Conservation (phyloP, 2,888 invertebrate genomes). For the Metellina segmentata region DNA sequence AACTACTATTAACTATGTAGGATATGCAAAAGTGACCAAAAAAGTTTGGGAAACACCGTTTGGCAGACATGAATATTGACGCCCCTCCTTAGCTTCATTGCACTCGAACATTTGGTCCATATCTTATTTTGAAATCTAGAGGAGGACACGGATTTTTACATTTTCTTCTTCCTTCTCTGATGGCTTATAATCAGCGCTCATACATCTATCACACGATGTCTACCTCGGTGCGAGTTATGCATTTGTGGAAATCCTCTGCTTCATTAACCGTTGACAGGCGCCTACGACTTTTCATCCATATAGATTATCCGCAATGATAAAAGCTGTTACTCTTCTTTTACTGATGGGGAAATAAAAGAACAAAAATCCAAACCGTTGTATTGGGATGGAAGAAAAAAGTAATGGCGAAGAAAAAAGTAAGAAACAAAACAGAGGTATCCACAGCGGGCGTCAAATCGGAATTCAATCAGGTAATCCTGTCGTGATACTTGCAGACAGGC, state of each 20-base stretch:
- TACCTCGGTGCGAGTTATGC: conserved; percentile 51
- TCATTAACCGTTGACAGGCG: conserved; percentile 72
- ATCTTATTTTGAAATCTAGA: too few relatives aligned
- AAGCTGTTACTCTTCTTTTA: conserved; percentile 59
- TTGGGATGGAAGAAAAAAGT: conserved; percentile 34
- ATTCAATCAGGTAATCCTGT: conserved; percentile 73
- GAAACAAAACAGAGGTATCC: conserved; percentile 54
- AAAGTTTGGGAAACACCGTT: too few relatives aligned
- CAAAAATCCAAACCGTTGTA: conserved; percentile 3
- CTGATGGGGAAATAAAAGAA: conserved; percentile 32
- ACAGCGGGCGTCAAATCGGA: conserved; percentile 67
- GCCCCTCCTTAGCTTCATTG: too few relatives aligned
- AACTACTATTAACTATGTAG: too few relatives aligned
- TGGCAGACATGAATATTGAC: too few relatives aligned
- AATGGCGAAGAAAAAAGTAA: conserved; percentile 22
- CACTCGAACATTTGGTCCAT: too few relatives aligned
- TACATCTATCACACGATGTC: conserved; percentile 70
- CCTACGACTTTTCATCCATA: conserved; percentile 74
- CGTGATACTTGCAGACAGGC: conserved; percentile 40
- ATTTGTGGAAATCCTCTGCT: conserved; percentile 64
- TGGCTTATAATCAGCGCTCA: conserved; percentile 61
- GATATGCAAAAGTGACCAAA: too few relatives aligned
- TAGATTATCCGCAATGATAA: conserved; percentile 70
- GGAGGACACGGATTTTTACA: too few relatives aligned
- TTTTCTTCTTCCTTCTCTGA: background rate